Evolutionary conservation across 2,797 vertebrate species (phyloP), one percentile per base, ranked within the genome.

Genomic region (Sphenodon punctatus): DNA sequence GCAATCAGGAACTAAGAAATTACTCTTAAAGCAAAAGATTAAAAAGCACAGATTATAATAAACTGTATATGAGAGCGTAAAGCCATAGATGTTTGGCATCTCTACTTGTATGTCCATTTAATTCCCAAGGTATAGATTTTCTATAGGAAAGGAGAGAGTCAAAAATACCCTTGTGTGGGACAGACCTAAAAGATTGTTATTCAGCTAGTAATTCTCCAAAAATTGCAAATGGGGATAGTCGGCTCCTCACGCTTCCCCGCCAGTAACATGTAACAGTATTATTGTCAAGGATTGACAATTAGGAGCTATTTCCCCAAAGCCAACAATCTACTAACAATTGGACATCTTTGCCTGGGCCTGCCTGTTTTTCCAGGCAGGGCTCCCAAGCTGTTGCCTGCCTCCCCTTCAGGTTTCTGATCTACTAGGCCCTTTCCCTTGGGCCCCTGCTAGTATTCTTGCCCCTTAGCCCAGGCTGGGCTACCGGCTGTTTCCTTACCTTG

Each of bases 231-330:
- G 76, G 81, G 42, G 74, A 30, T 23, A 39, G 11, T 84, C 53
- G 83, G 10, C 20, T 20, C 7, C 11, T 45, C 53, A 38, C 30
- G 53, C n/a, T 17, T 53, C n/a, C 66, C 67, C 41, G 46, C 39
- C 30, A 66, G 39, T 78, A 68, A 38, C 19, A 38, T 61, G 70
- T 51, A 55, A 25, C 78, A 38, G 4, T 75, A 46, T 42, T 85
- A 66, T 87, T 56, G 78, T 67, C 84, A 75, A 48, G 20, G 67
- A 36, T 71, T 61, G 30, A 42, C 80, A 74, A 32, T 77, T 41
- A 69, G n/a, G n/a, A n/a, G n/a, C n/a, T n/a, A n/a, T n/a, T n/a
- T n/a, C n/a, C n/a, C n/a, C n/a, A n/a, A n/a, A n/a, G n/a, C n/a
- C n/a, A n/a, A n/a, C n/a, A n/a, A n/a, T n/a, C n/a, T n/a, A n/a